Evolutionary conservation across 2,113 vertebrate species (phyloP).

Genomic region (Grallaria varia): DNA sequence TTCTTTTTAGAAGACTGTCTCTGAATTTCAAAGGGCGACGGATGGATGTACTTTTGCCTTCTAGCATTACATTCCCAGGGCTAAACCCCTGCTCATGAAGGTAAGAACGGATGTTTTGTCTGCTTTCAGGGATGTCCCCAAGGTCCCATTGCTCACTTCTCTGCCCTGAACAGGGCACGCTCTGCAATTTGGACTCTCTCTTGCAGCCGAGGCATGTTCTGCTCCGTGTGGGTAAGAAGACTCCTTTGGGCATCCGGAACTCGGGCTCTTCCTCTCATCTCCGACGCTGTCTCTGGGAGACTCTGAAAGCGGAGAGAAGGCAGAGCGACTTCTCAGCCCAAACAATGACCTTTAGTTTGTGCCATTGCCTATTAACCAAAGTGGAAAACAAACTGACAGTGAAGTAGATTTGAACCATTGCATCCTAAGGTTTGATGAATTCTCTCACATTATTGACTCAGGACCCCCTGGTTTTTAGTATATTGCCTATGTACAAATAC

Average conservation of each 20-base stretch:
- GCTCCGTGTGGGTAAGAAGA: slow-evolving; percentile 84
- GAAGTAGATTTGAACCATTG: slow-evolving; percentile 62
- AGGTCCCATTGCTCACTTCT: slow-evolving; percentile 81
- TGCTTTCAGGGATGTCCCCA: slow-evolving; percentile 86
- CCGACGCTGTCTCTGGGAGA: slow-evolving; percentile 78
- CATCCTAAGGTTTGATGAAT: slow-evolving; percentile 39
- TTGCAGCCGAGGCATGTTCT: slow-evolving; percentile 84
- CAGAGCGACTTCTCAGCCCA: slow-evolving; percentile 74
- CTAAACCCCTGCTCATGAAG: slow-evolving; percentile 79
- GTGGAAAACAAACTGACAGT: slow-evolving; percentile 63
- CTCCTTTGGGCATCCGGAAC: slow-evolving; percentile 82
- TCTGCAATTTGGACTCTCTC: slow-evolving; percentile 81
- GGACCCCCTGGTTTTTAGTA: too few relatives aligned
- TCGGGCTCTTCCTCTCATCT: slow-evolving; percentile 85
- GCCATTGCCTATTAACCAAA: slow-evolving; percentile 74
- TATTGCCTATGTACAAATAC: too few relatives aligned
- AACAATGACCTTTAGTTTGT: slow-evolving; percentile 77
- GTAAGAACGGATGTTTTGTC: slow-evolving; percentile 92
- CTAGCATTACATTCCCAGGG: slow-evolving; percentile 80
- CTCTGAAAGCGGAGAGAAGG: slow-evolving; percentile 76
- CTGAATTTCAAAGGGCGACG: slow-evolving; percentile 85
- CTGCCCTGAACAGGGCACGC: slow-evolving; percentile 83
- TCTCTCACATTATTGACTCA: background rate
- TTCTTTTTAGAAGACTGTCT: slow-evolving; percentile 71
- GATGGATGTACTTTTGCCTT: slow-evolving; percentile 85